Percentiles rank a stretch among this genome's conserved stretches.
Conservation (phyloP, 2,113 vertebrate genomes). For the Osmerus mordax region DNA sequence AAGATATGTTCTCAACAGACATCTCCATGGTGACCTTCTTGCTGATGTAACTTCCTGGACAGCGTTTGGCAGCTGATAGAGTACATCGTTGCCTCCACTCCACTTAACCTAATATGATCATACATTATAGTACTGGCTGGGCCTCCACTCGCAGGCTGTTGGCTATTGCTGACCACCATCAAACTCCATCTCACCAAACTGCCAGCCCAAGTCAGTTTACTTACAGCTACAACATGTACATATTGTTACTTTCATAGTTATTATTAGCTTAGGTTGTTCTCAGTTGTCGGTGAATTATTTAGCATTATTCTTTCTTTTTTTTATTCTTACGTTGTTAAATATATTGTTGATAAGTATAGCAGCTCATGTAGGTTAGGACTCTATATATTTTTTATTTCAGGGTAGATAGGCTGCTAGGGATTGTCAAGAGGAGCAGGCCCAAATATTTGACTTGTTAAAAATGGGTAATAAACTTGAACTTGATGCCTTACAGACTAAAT, state of each 20-base stretch:
- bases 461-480: too few species aligned
- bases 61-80: slow-evolving; percentile 39
- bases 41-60: slow-evolving; percentile 31
- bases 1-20: neutral
- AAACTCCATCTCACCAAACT: too few species aligned
- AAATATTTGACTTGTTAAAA: too few species aligned
- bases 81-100: slow-evolving; percentile 30
- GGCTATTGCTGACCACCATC: neutral
- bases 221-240: neutral
- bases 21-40: slow-evolving; percentile 48
- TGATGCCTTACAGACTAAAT: too few species aligned
- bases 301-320: too few species aligned
- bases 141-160: neutral
- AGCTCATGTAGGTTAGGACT: too few species aligned
- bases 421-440: too few species aligned
- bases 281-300: neutral
- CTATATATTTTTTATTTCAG: too few species aligned
- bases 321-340: too few species aligned
- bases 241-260: neutral
- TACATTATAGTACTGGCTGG: slow-evolving; percentile 49
- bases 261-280: neutral
- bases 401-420: too few species aligned
- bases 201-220: too few species aligned
- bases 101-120: slow-evolving; percentile 57
- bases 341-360: too few species aligned